Conservation (phyloP, 2,888 invertebrate species). For the Globia sparganii region DNA sequence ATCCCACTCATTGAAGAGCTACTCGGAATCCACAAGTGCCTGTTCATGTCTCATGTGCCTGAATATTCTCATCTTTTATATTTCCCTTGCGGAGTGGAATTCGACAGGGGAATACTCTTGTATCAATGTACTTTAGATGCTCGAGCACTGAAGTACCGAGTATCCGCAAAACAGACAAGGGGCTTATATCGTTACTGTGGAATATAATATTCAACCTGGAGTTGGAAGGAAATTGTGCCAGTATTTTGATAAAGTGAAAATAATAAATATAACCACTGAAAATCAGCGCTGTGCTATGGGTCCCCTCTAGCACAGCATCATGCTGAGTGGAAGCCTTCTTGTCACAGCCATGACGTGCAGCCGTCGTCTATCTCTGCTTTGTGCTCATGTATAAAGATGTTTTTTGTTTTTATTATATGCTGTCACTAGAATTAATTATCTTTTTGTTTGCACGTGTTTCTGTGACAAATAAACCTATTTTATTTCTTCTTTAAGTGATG, state of each 20-base stretch:
- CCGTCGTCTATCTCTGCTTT: too few species aligned
- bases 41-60: conserved; percentile 21
- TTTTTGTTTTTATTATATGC: too few species aligned
- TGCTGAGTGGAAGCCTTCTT: too few species aligned
- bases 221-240: neutral
- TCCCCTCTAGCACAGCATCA: too few species aligned
- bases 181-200: conserved; percentile 1
- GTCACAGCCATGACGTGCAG: too few species aligned
- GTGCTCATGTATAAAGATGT: too few species aligned
- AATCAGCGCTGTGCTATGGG: too few species aligned
- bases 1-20: conserved; percentile 13
- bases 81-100: conserved; percentile 34
- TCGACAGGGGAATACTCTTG: conserved; percentile 11
- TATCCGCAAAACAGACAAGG: conserved; percentile 20
- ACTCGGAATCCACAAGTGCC: conserved; percentile 20
- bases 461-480: too few species aligned
- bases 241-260: neutral
- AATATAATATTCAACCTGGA: conserved; percentile 26
- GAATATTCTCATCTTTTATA: conserved; percentile 47
- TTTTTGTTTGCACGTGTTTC: too few species aligned
- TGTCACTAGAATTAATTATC: too few species aligned
- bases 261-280: too few species aligned
- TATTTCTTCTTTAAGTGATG: too few species aligned
- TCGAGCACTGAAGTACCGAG: conserved; percentile 14
- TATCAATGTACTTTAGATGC: conserved; percentile 14